Base-by-base conservation (phyloP, 2,797 vertebrate species). In the Pyrocephalus nanus region DNA sequence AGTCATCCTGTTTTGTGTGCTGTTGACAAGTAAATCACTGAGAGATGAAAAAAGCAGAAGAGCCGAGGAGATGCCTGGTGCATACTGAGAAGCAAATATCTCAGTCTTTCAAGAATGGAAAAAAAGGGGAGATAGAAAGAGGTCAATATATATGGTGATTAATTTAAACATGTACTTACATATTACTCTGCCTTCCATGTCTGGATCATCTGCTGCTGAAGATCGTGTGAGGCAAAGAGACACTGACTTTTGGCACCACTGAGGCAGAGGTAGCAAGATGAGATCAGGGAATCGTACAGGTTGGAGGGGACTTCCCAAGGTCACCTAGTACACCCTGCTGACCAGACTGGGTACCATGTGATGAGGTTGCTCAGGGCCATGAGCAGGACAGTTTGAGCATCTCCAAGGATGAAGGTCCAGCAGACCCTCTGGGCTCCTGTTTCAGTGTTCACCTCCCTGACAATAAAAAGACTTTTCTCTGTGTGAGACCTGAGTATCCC, bases 281-380 rank as follows among this genome's bases (percentile, higher is more conserved):
- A 84, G 36, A 32, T 58, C 29, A 57, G 32, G 64, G 13, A 23
- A 64, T 55, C 0, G 0, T 30, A 16, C 8, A 30, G 21, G 6
- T 51, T 86, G 40, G 32, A 71, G 15, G 12, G 22, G 11, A 13
- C 55, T 48, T 58, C 25, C 0, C 2, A 15, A 61, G 11, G 13
- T 71, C 32, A 57, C 29, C 15, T 27, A 26, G 14, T 50, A 22
- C 22, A 15, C 67, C 36, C 38, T 82, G 42, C 45, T 64, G 53
- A 20, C 27, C 32, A 34, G 0, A 38, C 12, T 3, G 4, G 23
- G 7, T 71, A 16, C 20, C 6, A 3, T 9, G 81, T 73, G 38
- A 75, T 78, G 6, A 21, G 15, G 9, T 40, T 91, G 62, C 38
- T 84, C 22, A 72, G 30, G 15, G 16, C 34, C 23, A 5, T 8